phyloP scores from a whole-genome alignment of 2,888 invertebrate species.

The Stramonita haemastoma region DNA sequence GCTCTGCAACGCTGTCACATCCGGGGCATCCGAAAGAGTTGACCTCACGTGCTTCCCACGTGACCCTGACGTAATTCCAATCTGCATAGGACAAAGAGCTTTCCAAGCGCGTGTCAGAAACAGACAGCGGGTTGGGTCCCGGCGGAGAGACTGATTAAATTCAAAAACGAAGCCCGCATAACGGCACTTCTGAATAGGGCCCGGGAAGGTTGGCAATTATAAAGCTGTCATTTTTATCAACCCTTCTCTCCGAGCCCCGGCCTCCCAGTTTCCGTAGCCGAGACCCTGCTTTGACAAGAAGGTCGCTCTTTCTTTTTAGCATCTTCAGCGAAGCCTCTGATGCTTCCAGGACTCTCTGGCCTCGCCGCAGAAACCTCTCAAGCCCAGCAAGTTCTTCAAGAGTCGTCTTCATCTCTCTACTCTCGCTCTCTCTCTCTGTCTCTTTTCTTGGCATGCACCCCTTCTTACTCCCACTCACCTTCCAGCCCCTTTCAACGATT shows the following conservation, averaged over 20 bases:
- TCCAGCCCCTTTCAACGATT: neutral
- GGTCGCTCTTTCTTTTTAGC: constrained; percentile 37
- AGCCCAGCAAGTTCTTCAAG: neutral
- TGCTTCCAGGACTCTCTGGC: neutral
- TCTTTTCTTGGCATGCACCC: neutral
- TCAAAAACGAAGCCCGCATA: constrained; percentile 45
- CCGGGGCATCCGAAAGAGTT: constrained; percentile 35
- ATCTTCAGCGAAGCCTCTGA: constrained; percentile 15
- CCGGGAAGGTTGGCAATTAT: constrained; percentile 37
- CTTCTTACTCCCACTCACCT: neutral
- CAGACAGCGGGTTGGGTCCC: constrained; percentile 26
- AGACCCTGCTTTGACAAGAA: constrained; percentile 34
- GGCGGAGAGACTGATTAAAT: constrained; percentile 40
- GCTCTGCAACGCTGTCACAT: constrained; percentile 24
- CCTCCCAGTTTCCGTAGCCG: neutral
- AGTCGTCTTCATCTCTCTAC: neutral
- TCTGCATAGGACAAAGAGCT: constrained; percentile 45
- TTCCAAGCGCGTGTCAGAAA: constrained; percentile 32
- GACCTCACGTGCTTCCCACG: constrained; percentile 39
- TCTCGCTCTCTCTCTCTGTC: no score
- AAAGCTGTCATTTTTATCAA: constrained; percentile 46
- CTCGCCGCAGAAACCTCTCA: neutral
- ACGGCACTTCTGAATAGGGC: constrained; percentile 14
- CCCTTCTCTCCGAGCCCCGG: neutral
- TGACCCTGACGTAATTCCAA: constrained; percentile 46